A percentile compares a stretch with the other conserved stretches of the same genome.
Conservation (phyloP, 2,797 vertebrate species). For the Setipinna tenuifilis region DNA sequence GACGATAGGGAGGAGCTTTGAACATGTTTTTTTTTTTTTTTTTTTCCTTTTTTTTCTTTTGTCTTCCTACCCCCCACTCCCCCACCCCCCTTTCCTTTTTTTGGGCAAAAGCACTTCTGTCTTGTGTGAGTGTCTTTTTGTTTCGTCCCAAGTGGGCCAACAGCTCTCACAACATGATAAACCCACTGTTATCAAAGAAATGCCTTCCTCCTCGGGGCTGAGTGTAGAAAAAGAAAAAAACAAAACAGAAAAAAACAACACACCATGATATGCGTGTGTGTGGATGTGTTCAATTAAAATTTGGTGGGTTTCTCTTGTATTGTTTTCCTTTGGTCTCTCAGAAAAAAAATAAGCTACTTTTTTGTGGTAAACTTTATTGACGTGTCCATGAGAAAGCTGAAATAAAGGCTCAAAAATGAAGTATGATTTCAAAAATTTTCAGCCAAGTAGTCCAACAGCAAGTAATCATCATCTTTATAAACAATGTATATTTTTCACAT, state of each 20-base stretch:
- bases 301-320: conserved; percentile 17
- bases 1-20: conserved; percentile 14
- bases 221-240: neutral
- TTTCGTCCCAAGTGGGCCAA: conserved; percentile 12
- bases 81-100: neutral
- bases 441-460: neutral
- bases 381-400: conserved; percentile 17
- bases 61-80: no score
- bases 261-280: neutral
- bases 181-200: conserved; percentile 17
- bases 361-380: conserved; percentile 40
- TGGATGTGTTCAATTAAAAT: neutral
- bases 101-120: neutral
- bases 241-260: neutral
- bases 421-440: neutral
- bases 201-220: neutral
- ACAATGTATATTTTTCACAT: conserved; percentile 17
- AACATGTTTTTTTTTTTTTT: neutral
- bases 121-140: conserved; percentile 18
- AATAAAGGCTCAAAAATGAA: neutral
- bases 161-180: conserved; percentile 19
- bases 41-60: neutral
- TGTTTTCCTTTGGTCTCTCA: neutral
- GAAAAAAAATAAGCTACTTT: conserved; percentile 40
- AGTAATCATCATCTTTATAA: conserved; percentile 3